phyloP scores from a whole-genome alignment of 2,797 vertebrate species.

The Falco peregrinus region DNA sequence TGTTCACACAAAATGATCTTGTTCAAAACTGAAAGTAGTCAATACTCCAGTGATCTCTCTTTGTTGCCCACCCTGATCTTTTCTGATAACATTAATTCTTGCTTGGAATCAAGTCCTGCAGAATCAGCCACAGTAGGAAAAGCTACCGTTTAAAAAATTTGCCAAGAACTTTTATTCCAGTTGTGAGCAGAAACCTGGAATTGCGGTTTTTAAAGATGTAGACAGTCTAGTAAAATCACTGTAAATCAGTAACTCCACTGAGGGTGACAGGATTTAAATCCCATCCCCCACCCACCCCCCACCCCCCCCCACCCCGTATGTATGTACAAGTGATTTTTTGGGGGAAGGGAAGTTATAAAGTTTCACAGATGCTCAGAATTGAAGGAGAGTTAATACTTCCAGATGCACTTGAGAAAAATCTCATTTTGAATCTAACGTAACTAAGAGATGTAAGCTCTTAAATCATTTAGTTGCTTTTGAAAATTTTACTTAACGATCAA shows the following conservation, averaged over 20 bases:
- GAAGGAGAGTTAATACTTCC: background rate
- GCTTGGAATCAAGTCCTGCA: background rate
- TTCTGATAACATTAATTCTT: background rate
- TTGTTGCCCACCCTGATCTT: background rate
- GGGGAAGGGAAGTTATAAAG: background rate
- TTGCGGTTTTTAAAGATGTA: background rate
- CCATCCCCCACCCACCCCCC: no score
- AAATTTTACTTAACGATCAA: background rate
- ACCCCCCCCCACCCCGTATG: background rate
- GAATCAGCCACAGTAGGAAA: background rate
- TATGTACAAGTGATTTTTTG: background rate
- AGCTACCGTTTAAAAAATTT: background rate
- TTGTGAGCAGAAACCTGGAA: background rate
- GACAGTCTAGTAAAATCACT: background rate
- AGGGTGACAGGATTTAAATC: background rate
- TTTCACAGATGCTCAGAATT: background rate
- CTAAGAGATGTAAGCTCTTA: background rate
- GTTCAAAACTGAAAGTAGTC: background rate
- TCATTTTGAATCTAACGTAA: background rate
- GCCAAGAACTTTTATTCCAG: background rate
- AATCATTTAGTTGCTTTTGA: background rate
- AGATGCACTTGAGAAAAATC: background rate
- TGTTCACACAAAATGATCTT: background rate
- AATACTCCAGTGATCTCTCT: background rate
- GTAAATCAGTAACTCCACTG: background rate